Percentiles rank a stretch among this genome's conserved stretches.
phyloP scores from a whole-genome alignment of 2,113 vertebrate genomes.

The Notiomystis cincta region DNA sequence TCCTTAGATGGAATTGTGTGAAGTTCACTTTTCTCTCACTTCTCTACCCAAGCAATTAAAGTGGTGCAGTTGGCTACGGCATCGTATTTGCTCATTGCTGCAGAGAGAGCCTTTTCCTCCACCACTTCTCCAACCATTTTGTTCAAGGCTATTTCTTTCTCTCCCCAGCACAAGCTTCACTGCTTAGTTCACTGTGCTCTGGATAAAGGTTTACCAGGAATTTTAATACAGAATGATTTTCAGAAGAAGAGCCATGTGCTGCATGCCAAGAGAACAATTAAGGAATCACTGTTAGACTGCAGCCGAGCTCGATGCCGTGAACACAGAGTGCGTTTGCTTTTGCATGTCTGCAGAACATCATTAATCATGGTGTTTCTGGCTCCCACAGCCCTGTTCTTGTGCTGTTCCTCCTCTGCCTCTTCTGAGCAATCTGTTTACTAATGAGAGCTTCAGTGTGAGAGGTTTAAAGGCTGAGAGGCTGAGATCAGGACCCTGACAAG shows the following conservation, averaged over 20 bases:
- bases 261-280: slow-evolving; percentile 31
- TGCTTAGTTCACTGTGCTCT: not conserved
- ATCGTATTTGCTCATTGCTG: not conserved
- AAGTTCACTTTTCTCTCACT: not conserved
- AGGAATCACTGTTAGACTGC: not conserved
- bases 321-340: not conserved
- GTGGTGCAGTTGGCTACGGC: not conserved
- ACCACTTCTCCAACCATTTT: not conserved
- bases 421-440: slow-evolving; percentile 24
- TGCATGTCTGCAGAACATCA: slow-evolving; percentile 25
- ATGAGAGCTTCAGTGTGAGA: not conserved
- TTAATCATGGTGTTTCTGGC: slow-evolving; percentile 44
- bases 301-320: not conserved
- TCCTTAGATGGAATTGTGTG: not conserved
- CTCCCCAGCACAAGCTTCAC: not conserved
- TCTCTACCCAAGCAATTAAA: rapidly evolving
- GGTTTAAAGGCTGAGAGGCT: not conserved
- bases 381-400: not conserved
- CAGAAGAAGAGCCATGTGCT: not conserved
- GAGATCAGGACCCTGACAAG: not conserved
- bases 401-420: not conserved
- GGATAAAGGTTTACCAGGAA: slow-evolving; percentile 16
- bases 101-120: not conserved
- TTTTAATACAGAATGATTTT: slow-evolving; percentile 26
- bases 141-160: not conserved